These are phyloP conservation scores for Piprites chloris DNA, from an alignment of 2,113 vertebrate genomes.

Conservation along the genomic window DNA sequence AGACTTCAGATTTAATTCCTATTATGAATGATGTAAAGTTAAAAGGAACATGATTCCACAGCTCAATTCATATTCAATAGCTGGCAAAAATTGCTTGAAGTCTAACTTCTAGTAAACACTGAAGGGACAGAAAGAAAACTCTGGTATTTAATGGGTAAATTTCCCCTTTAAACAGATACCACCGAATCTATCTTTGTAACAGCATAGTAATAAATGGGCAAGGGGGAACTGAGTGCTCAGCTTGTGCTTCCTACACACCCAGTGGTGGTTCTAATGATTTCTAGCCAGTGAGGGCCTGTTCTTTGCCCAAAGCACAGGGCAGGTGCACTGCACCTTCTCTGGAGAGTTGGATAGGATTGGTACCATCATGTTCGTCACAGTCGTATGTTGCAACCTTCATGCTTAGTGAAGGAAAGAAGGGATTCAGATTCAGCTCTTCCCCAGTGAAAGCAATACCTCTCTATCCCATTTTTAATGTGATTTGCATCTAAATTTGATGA, in stretches of 20 bases:
- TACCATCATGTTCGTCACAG: neutral
- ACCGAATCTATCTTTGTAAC: neutral
- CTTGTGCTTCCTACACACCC: neutral
- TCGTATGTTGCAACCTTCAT: fast-evolving
- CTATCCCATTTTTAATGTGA: neutral
- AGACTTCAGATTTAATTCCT: conserved; percentile 13
- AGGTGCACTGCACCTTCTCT: neutral
- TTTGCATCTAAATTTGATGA: neutral
- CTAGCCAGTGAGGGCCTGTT: neutral
- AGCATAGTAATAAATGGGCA: neutral
- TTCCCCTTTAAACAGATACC: neutral
- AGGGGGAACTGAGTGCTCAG: neutral
- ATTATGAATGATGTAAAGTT: neutral
- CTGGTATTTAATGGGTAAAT: neutral
- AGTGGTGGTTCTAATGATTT: neutral
- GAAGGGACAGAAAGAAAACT: neutral
- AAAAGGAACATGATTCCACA: neutral
- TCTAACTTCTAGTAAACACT: neutral
- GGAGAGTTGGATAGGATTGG: neutral
- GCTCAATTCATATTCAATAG: neutral
- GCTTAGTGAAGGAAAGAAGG: neutral
- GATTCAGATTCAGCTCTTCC: neutral
- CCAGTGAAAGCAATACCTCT: neutral
- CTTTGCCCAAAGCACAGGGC: neutral
- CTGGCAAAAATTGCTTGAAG: neutral